Percentiles rank a stretch among this genome's conserved stretches.
Evolutionary conservation across 2,113 vertebrate species (phyloP).

Genomic region (Gila orcuttii): DNA sequence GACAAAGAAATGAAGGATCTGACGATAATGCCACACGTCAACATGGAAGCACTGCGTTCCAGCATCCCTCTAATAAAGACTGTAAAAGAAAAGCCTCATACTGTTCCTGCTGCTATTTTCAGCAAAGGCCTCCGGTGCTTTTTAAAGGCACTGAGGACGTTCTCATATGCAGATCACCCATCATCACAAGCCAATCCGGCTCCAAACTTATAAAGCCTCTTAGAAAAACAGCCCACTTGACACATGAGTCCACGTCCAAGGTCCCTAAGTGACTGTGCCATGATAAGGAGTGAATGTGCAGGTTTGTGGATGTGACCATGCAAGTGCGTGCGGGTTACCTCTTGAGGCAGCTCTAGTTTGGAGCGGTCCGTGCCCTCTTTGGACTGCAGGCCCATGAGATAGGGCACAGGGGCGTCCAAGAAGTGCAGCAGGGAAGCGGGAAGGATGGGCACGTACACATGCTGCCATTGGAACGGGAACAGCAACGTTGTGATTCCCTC

Average conservation of each 20-base stretch:
- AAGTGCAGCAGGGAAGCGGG: conserved; percentile 93
- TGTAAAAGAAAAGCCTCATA: not conserved
- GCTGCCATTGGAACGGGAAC: conserved; percentile 98
- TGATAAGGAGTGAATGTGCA: not conserved
- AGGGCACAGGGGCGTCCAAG: conserved; percentile 94
- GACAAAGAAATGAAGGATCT: not conserved
- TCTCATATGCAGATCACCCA: not conserved
- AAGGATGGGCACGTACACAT: conserved; percentile 95
- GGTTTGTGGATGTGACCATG: not conserved
- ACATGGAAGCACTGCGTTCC: not conserved
- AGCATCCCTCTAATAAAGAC: not conserved
- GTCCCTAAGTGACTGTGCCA: not conserved
- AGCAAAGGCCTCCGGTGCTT: not conserved
- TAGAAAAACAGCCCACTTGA: not conserved
- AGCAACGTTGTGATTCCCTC: conserved; percentile 90
- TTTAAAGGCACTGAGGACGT: not conserved
- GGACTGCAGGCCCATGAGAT: conserved; percentile 94
- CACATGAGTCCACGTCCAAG: not conserved
- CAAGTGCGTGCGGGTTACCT: conserved; percentile 76
- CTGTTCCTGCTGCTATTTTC: not conserved
- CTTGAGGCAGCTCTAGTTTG: conserved; percentile 93
- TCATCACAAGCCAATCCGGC: not conserved
- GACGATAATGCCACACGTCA: not conserved
- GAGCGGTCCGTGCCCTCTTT: conserved; percentile 91
- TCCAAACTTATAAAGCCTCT: not conserved